A percentile compares a stretch with the other conserved stretches of the same genome.
Evolutionary conservation across 30 jellyfish, hydroid and myxozoan genomes (phyloP).

Genomic region (Nemopilema nomurai): DNA sequence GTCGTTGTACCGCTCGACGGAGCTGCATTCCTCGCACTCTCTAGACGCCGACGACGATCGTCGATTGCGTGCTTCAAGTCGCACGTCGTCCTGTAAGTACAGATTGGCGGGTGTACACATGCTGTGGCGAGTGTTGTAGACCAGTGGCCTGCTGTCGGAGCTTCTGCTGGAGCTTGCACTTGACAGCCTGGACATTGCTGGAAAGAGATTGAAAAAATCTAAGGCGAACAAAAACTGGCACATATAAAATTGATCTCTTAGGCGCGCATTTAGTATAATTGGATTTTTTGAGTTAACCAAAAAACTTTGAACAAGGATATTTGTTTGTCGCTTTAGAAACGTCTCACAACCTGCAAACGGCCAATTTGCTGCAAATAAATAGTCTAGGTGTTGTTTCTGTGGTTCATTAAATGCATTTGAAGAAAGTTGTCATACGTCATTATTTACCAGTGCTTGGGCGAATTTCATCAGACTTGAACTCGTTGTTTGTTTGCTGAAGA

Average conservation of each 20-base stretch:
- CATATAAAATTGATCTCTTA: no score
- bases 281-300: no score
- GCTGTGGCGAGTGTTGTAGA: constrained; percentile 55
- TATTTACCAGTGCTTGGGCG: constrained; percentile 56
- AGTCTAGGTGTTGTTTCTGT: no score
- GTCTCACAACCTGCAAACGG: no score
- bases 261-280: no score
- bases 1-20: constrained; percentile 18
- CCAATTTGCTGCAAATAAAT: no score
- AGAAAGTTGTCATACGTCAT: no score
- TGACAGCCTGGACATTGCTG: not conserved
- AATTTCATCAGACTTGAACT: not conserved
- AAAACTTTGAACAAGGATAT: no score
- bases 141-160: constrained; percentile 28
- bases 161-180: not conserved
- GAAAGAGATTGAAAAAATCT: not conserved
- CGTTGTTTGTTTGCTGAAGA: not conserved
- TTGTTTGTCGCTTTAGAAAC: no score
- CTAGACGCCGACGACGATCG: constrained; percentile 29
- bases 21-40: constrained; percentile 46
- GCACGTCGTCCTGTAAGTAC: constrained; percentile 44
- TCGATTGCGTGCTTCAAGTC: constrained; percentile 25
- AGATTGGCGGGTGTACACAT: constrained; percentile 53
- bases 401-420: no score
- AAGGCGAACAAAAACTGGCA: no score